Base-by-base conservation (phyloP, 2,113 vertebrate species). In the Zosterops borbonicus region DNA sequence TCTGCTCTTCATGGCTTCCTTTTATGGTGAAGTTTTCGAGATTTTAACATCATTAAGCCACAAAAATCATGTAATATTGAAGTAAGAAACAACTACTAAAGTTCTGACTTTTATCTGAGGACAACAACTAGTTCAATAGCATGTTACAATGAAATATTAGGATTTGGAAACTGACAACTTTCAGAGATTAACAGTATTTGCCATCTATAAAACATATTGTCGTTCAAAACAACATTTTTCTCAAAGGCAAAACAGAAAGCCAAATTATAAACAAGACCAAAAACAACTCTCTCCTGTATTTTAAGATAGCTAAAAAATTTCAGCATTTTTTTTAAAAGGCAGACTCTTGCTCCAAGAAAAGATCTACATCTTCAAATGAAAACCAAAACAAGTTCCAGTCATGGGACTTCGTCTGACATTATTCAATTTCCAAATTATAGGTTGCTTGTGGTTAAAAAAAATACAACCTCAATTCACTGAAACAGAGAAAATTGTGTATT, bases 301-400 rank as follows among this genome's bases (percentile, higher is more conserved):
- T 87, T 82, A 55, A 64, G 9, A 63, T 18, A 42, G 4, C 4
- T 85, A 28, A 9, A 76, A 71, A 78, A 25, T 1, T 33, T 74
- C 2, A 2, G 1, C 5, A 12, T 5, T 17, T 52, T 80, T 80
- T 27, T 3, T 0, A 12, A 64, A 86, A 55, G 41, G 1, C 23
- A 69, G 5, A 19, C 3, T 31, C 3, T 49, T 69, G 1, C 9
- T 81, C 76, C 41, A 77, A 58, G 12, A 58, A 25, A 80, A 83
- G 5, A 44, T 17, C 2, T 35, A 6, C 1, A 17, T 52, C 35
- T 79, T 55, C 18, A 87, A 85, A 75, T 52, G 23, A 78, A 81
- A 80, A 50, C 8, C 33, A 39, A 79, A 83, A 11, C 1, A 19
- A 77, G 64, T 41, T 87, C 11, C 5, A 11, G 3, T 49, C 19